Evolutionary conservation across 2,888 invertebrate species (phyloP).

Genomic region (Biston stratarius): DNA sequence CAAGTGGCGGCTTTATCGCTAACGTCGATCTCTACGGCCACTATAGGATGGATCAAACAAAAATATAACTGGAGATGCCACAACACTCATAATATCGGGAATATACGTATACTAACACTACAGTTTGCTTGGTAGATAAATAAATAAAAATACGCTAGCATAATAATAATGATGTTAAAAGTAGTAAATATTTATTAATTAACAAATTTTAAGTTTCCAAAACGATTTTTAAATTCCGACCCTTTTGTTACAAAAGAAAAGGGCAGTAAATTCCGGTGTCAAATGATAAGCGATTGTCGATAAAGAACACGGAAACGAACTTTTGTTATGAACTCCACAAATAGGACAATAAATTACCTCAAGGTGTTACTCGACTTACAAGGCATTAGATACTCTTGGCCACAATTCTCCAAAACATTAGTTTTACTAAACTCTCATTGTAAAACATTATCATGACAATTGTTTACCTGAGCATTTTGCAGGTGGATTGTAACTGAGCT

Average conservation of each 20-base stretch:
- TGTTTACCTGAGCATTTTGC: conserved; percentile 77
- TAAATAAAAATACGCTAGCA: too few relatives aligned
- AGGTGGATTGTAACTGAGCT: conserved; percentile 74
- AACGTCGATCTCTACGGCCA: too few relatives aligned
- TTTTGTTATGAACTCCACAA: conserved; percentile 78
- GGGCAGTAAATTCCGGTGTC: conserved; percentile 73
- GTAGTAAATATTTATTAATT: neutral
- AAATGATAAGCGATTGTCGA: conserved; percentile 74
- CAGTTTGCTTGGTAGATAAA: too few relatives aligned
- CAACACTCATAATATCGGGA: too few relatives aligned
- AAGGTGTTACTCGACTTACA: conserved; percentile 72
- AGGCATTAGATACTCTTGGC: conserved; percentile 68
- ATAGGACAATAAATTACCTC: conserved; percentile 81
- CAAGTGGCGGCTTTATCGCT: too few relatives aligned
- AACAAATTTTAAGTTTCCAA: neutral
- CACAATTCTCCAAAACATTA: conserved; percentile 82
- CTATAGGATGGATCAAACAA: too few relatives aligned
- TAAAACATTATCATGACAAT: conserved; percentile 82
- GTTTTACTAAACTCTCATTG: conserved; percentile 67
- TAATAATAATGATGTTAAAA: too few relatives aligned
- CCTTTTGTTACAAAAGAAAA: conserved; percentile 34
- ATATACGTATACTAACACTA: too few relatives aligned
- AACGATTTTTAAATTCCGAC: neutral
- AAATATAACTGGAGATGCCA: too few relatives aligned
- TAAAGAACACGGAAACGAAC: conserved; percentile 83